phyloP scores from a whole-genome alignment of 1,140 invertebrate genomes.

The Pseudomyrmex concolor region DNA sequence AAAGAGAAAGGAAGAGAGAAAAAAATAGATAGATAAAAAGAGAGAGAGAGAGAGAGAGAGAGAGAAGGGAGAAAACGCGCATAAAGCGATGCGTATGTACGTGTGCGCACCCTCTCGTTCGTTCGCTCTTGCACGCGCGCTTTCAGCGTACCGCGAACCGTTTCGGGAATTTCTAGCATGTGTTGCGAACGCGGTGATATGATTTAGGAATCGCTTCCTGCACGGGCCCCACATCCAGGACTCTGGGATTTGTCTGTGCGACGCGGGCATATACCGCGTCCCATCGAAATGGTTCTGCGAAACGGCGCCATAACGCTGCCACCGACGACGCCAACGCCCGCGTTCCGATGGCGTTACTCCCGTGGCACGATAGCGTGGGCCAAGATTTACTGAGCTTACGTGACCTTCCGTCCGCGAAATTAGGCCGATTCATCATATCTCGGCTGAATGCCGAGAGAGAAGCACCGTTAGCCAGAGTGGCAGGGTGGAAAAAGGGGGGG shows the following conservation, averaged over 20 bases:
- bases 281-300: constrained; percentile 46
- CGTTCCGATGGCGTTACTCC: constrained; percentile 50
- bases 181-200: constrained; percentile 78
- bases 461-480: background rate
- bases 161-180: constrained; percentile 77
- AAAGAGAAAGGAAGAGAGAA: constrained; percentile 37
- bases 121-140: constrained; percentile 33
- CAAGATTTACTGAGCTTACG: constrained; percentile 80
- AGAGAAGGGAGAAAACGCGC: background rate
- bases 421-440: constrained; percentile 80
- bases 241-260: constrained; percentile 62
- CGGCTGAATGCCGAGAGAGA: constrained; percentile 62
- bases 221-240: constrained; percentile 35
- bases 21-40: background rate
- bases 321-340: background rate
- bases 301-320: constrained; percentile 24
- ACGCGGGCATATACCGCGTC: constrained; percentile 66
- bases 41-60: background rate
- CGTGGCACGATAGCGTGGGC: constrained; percentile 47
- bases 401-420: constrained; percentile 80
- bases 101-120: constrained; percentile 20
- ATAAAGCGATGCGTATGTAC: background rate
- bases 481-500: background rate
- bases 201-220: constrained; percentile 79
- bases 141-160: constrained; percentile 67